These are phyloP conservation scores for Eupithecia centaureata DNA, from an alignment of 2,888 invertebrate genomes.

Conservation along the genomic window DNA sequence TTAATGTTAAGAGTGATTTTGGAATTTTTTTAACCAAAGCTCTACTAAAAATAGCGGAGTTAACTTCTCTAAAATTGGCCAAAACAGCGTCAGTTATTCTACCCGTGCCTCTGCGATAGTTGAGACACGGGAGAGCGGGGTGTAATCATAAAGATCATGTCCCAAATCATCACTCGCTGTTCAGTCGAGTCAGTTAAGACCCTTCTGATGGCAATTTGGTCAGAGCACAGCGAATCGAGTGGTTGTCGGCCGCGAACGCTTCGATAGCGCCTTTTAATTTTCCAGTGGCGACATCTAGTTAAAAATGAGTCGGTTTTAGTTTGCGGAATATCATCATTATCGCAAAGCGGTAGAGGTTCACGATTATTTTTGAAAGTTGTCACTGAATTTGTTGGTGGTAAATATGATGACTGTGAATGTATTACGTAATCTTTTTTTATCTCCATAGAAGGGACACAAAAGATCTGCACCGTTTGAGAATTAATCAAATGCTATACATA, in stretches of 20 bases:
- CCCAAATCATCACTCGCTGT: conserved; percentile 78
- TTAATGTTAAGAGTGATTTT: too few relatives aligned
- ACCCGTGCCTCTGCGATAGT: conserved; percentile 69
- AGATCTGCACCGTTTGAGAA: conserved; percentile 47
- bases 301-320: background rate
- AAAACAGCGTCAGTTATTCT: conserved; percentile 71
- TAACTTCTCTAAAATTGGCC: conserved; percentile 51
- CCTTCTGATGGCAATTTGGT: conserved; percentile 59
- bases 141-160: conserved; percentile 67
- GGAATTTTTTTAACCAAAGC: too few relatives aligned
- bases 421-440: conserved; percentile 11
- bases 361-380: background rate
- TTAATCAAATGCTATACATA: conserved; percentile 55
- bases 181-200: conserved; percentile 84
- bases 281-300: conserved; percentile 3
- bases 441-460: conserved; percentile 31
- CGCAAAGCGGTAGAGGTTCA: background rate
- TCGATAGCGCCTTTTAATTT: conserved; percentile 7
- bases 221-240: conserved; percentile 30
- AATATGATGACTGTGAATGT: background rate
- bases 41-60: too few relatives aligned
- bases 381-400: background rate
- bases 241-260: background rate
- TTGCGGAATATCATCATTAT: background rate
- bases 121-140: conserved; percentile 64